A percentile compares a stretch with the other conserved stretches of the same genome.
Conservation (phyloP, 1,140 invertebrate species). For the Caenorhabditis tropicalis region DNA sequence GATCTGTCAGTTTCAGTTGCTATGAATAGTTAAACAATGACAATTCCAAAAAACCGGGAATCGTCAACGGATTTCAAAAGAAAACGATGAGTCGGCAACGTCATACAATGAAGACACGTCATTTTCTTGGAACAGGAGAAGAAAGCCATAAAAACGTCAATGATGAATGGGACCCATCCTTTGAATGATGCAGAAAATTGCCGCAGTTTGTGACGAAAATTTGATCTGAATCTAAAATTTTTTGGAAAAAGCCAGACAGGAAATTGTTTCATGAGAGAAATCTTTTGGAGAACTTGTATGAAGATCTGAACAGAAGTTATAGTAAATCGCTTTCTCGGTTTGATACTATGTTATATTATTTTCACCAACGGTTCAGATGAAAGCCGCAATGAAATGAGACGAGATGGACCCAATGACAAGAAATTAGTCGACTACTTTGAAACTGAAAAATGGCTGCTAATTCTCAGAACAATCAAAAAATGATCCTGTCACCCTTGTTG, state of each 20-base stretch:
- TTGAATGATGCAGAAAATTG: neutral
- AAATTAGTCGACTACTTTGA: too few species aligned
- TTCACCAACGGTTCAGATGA: too few species aligned
- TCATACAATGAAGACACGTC: neutral
- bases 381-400: too few species aligned
- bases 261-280: too few species aligned
- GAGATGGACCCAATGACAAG: too few species aligned
- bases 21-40: neutral
- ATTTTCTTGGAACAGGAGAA: neutral
- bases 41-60: neutral
- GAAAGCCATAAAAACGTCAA: neutral
- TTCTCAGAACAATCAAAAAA: too few species aligned
- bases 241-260: neutral
- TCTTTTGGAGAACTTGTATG: too few species aligned
- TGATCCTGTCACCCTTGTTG: too few species aligned
- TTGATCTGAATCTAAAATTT: neutral
- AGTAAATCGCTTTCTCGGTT: too few species aligned
- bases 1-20: neutral
- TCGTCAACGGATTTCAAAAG: neutral
- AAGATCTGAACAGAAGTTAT: too few species aligned
- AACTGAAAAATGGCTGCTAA: too few species aligned
- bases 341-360: too few species aligned
- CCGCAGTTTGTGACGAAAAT: neutral
- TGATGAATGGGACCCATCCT: constrained; percentile 1
- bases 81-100: neutral